Conservation (phyloP, 2,888 invertebrate species). For the Cotesia congregata region DNA sequence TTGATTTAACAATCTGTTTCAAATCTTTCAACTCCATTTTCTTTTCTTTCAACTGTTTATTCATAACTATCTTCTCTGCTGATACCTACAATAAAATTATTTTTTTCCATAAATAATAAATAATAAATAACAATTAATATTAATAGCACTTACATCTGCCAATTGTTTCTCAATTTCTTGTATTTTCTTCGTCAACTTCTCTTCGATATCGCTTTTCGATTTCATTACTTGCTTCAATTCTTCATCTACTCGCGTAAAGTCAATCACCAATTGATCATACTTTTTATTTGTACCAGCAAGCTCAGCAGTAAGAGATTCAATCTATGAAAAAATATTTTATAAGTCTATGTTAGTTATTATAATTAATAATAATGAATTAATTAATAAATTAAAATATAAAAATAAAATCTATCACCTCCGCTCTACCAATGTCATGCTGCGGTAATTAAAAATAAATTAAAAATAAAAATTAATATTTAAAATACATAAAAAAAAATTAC, state of each 20-base stretch:
- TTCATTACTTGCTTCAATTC: slow-evolving; percentile 67
- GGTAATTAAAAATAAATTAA: slow-evolving; percentile 38
- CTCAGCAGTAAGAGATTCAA: slow-evolving; percentile 69
- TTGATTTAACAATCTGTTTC: slow-evolving; percentile 59
- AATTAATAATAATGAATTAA: slow-evolving; percentile 8
- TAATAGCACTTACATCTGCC: slow-evolving; percentile 71
- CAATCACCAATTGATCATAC: slow-evolving; percentile 66
- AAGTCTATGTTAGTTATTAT: slow-evolving; percentile 21
- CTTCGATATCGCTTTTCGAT: slow-evolving; percentile 73
- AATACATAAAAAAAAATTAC: slow-evolving; percentile 53
- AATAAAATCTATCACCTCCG: slow-evolving; percentile 53
- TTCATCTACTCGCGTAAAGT: slow-evolving; percentile 57
- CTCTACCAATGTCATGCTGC: slow-evolving; percentile 61
- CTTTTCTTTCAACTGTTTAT: slow-evolving; percentile 60
- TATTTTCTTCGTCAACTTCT: slow-evolving; percentile 72
- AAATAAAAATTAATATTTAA: slow-evolving; percentile 12
- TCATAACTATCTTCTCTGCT: slow-evolving; percentile 55
- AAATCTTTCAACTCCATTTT: slow-evolving; percentile 64
- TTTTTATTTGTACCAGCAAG: slow-evolving; percentile 66
- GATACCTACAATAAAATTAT: slow-evolving; percentile 51
- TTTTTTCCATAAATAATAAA: slow-evolving; percentile 10
- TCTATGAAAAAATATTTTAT: slow-evolving; percentile 56
- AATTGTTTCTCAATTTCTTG: slow-evolving; percentile 73
- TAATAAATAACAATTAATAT: slow-evolving; percentile 31
- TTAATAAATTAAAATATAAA: background rate